Evolutionary conservation across 2,113 vertebrate genomes (phyloP).

Genomic region (Notechis scutatus): DNA sequence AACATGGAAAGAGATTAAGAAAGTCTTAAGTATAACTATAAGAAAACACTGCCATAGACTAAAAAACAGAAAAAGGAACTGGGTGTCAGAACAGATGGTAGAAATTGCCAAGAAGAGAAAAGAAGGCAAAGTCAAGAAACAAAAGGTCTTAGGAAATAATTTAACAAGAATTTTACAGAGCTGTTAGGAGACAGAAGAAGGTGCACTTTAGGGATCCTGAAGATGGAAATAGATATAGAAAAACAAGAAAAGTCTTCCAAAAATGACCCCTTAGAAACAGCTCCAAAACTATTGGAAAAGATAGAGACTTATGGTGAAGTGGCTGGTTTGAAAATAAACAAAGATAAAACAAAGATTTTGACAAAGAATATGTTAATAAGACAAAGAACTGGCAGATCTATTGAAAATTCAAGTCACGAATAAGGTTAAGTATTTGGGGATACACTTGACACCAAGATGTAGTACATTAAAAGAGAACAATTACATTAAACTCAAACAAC

Average conservation of each 20-base stretch:
- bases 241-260: background rate
- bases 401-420: too few species aligned
- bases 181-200: background rate
- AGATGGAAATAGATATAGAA: background rate
- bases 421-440: too few species aligned
- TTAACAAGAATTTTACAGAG: background rate
- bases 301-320: too few species aligned
- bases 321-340: too few species aligned
- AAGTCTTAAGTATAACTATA: background rate
- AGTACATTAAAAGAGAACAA: too few species aligned
- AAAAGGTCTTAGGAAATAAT: background rate
- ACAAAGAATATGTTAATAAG: too few species aligned
- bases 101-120: background rate
- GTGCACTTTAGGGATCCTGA: background rate
- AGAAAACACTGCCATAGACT: background rate
- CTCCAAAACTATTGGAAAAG: too few species aligned
- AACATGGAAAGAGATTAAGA: background rate
- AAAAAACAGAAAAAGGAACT: background rate
- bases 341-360: too few species aligned
- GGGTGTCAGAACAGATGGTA: background rate
- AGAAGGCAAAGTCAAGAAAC: background rate
- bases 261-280: background rate
- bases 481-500: too few species aligned
- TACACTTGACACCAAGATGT: too few species aligned
- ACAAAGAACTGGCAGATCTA: too few species aligned